Conservation (phyloP, 1,140 invertebrate species). For the Pemphigus obesinymphae region DNA sequence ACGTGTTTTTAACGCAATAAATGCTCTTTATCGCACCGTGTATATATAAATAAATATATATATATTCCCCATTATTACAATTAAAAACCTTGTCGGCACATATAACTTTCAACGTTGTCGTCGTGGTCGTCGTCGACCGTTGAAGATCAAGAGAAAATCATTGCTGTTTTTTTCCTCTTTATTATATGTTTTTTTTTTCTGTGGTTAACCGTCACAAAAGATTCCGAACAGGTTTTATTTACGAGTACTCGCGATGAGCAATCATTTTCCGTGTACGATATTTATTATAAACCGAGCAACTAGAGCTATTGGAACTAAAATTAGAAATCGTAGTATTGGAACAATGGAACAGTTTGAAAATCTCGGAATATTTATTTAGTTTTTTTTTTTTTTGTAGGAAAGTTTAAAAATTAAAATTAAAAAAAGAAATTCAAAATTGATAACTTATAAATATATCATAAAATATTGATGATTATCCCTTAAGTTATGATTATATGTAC, state of each 20-base stretch:
- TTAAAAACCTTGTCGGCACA: slow-evolving; percentile 18
- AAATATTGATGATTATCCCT: too few relatives aligned
- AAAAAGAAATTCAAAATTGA: too few relatives aligned
- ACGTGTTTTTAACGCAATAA: slow-evolving; percentile 30
- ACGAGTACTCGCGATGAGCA: slow-evolving; percentile 2
- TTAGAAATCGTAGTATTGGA: too few relatives aligned
- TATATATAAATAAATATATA: too few relatives aligned
- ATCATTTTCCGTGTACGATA: slow-evolving; percentile 13
- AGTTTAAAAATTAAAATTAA: too few relatives aligned
- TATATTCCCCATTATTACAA: slow-evolving; percentile 27
- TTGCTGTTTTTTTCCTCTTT: slow-evolving; percentile 9
- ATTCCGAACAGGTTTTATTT: slow-evolving; percentile 29
- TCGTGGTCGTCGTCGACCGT: background rate
- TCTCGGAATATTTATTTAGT: too few relatives aligned
- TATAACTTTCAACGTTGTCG: background rate
- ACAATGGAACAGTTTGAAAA: too few relatives aligned
- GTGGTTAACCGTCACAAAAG: slow-evolving; percentile 2
- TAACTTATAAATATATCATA: too few relatives aligned
- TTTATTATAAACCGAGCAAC: too few relatives aligned
- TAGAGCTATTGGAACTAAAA: too few relatives aligned
- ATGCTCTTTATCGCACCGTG: background rate
- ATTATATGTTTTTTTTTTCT: background rate
- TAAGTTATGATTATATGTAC: too few relatives aligned
- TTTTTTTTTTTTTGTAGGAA: too few relatives aligned
- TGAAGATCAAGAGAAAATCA: slow-evolving; percentile 11